Conservation (phyloP, 2,113 vertebrate genomes). For the Tachysurus fulvidraco region DNA sequence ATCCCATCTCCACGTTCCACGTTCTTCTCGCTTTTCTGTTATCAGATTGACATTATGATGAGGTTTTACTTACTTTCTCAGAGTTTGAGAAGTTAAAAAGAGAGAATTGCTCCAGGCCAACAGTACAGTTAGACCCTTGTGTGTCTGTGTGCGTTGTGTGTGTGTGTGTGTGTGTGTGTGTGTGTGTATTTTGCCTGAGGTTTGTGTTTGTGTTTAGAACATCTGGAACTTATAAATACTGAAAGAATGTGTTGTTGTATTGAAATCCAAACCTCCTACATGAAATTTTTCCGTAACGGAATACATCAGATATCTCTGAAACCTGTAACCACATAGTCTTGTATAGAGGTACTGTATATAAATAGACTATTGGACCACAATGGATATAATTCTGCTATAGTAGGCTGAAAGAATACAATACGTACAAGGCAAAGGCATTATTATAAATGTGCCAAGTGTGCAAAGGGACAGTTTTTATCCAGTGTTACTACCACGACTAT, state of each 20-base stretch:
- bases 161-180: background rate
- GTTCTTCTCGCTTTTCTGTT: slow-evolving; percentile 11
- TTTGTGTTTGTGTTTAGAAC: slow-evolving; percentile 12
- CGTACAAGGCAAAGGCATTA: background rate
- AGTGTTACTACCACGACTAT: background rate
- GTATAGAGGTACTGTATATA: background rate
- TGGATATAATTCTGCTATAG: background rate
- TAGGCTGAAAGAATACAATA: background rate
- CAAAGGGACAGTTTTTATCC: background rate
- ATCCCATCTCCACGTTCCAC: background rate
- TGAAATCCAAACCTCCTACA: background rate
- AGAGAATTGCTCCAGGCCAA: background rate
- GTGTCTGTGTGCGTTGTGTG: background rate
- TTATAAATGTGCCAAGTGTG: background rate
- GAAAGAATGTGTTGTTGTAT: background rate
- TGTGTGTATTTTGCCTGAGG: background rate
- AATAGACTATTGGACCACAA: background rate
- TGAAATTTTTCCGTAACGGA: background rate
- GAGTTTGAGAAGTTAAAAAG: slow-evolving; percentile 27
- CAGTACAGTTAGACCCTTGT: background rate
- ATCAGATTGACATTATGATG: slow-evolving; percentile 30
- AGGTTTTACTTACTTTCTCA: slow-evolving; percentile 18
- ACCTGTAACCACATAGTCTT: too few relatives aligned
- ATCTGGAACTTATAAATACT: slow-evolving; percentile 25
- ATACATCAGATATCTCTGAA: background rate